Base-by-base conservation (phyloP, 2,888 invertebrate species). In the Lasioglossum vierecki region DNA sequence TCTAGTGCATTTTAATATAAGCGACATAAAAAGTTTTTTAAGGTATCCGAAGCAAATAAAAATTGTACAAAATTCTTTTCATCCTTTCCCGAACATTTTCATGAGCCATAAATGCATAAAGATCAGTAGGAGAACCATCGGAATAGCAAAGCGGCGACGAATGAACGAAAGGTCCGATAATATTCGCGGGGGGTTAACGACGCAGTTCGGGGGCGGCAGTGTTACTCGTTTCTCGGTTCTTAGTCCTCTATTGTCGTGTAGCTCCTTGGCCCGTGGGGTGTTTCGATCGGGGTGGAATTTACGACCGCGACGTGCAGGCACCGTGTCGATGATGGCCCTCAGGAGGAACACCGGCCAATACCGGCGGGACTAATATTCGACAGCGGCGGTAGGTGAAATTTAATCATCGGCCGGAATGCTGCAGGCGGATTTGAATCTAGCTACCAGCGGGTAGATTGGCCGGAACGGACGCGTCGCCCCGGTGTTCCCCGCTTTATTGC, bases 301-400 rank as follows among this genome's bases (percentile, higher is more conserved):
- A 88, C 75, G 87, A 71, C 75, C 84, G 75, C 70, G 79, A 76
- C 86, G 83, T 68, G 78, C 83, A 35, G 79, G 70, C 78, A 76
- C 79, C 74, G 87, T 77, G 88, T 80, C 89, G 84, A 80, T 82
- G 87, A 88, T 88, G 89, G 83, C 83, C 76, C 89, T 88, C 88
- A 63, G 57, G 89, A 88, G 89, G 80, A 87, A 87, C 84, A 84
- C 82, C 86, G 81, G 26, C 39, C 78, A 70, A 82, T 85, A 66
- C 83, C 80, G 66, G 68, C 70, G 89, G 83, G 89, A 88, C 88
- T 88, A 89, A 89, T 89, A 89, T 89, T 89, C 89, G 80, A 66
- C 80, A 75, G 68, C 41, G 72, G 68, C n/a, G 79, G 74, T 81
- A 80, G 89, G 78, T 84, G 88, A 89, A 89, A 89, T 89, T 89